phyloP scores from a whole-genome alignment of 2,113 vertebrate genomes.

The Larimichthys crocea region DNA sequence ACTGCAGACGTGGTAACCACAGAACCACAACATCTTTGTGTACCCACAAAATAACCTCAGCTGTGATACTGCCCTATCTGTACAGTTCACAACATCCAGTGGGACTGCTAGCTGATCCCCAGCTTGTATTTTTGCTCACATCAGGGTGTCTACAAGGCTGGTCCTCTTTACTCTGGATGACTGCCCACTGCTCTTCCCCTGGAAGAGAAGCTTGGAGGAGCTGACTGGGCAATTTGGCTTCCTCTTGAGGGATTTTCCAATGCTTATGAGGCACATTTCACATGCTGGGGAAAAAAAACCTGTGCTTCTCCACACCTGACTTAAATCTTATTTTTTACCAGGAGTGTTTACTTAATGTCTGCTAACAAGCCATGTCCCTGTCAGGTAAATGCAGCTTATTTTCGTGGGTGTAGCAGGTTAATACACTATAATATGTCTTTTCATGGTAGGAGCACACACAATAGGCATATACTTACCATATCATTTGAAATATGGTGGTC shows the following conservation, averaged over 20 bases:
- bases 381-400: conserved; percentile 9
- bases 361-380: conserved; percentile 10
- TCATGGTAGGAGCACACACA: conserved; percentile 34
- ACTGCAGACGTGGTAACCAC: background rate
- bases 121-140: conserved; percentile 21
- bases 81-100: background rate
- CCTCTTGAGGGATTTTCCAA: conserved; percentile 41
- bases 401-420: conserved; percentile 11
- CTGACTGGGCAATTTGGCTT: conserved; percentile 44
- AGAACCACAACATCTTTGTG: background rate
- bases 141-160: background rate
- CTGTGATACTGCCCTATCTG: background rate
- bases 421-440: conserved; percentile 23
- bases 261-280: conserved; percentile 54
- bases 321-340: conserved; percentile 20
- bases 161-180: conserved; percentile 39
- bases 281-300: conserved; percentile 23
- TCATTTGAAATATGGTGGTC: conserved; percentile 28
- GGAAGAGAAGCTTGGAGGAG: conserved; percentile 35
- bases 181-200: background rate
- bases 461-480: conserved; percentile 8
- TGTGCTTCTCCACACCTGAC: conserved; percentile 12
- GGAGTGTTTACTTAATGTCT: conserved; percentile 15
- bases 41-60: background rate
- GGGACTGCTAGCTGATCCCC: conserved; percentile 20